A percentile compares a stretch with the other conserved stretches of the same genome.
These are phyloP conservation scores for Antidorcas marsupialis DNA, from an alignment of 2,113 vertebrate species.

Conservation along the genomic window DNA sequence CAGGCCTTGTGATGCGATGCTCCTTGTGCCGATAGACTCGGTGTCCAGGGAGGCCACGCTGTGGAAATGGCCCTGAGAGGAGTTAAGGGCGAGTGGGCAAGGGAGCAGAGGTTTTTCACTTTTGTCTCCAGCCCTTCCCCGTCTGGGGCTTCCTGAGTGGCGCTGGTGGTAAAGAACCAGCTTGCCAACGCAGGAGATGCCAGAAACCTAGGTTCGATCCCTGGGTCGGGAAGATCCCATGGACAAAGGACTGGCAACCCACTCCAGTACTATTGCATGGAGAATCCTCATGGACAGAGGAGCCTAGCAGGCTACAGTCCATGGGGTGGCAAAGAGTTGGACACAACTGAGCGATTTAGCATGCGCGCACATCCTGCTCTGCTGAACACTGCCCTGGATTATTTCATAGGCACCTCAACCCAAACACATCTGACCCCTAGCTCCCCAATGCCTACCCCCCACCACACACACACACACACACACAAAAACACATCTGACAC, in stretches of 20 bases:
- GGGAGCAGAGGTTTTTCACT: too few species aligned
- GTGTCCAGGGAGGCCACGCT: background rate
- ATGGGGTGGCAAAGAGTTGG: background rate
- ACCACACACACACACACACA: too few species aligned
- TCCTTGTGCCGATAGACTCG: too few species aligned
- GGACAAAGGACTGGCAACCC: background rate
- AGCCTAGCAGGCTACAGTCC: background rate
- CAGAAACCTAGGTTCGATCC: background rate
- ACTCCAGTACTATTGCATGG: background rate
- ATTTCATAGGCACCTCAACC: background rate
- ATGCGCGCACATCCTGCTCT: fast-evolving
- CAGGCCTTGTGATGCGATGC: background rate
- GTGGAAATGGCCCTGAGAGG: background rate
- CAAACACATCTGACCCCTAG: fast-evolving
- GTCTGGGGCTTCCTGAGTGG: background rate
- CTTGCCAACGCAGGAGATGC: fast-evolving
- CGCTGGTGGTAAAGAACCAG: background rate
- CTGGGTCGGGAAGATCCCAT: background rate
- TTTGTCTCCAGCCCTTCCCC: background rate
- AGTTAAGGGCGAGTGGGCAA: fast-evolving
- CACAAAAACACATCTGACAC: too few species aligned
- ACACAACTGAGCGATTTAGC: background rate
- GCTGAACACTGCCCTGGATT: background rate
- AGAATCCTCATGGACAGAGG: background rate
- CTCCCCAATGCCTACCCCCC: background rate